Evolutionary conservation across 1,140 invertebrate species (phyloP).

Genomic region (Eurosta solidaginis): DNA sequence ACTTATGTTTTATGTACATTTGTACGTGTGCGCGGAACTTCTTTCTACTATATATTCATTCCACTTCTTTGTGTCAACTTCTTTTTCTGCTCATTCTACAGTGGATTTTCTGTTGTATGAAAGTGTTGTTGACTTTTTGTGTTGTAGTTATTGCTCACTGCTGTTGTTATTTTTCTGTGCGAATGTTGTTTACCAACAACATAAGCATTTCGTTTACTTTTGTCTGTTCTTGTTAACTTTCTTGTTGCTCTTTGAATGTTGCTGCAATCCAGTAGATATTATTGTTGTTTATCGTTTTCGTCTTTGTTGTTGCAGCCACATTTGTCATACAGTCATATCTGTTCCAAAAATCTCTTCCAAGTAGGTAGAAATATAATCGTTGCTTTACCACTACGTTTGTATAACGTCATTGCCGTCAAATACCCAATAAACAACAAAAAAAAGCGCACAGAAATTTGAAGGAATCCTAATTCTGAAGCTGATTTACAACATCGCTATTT

Average conservation of each 20-base stretch:
- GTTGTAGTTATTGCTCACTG: too few relatives aligned
- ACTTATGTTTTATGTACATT: too few relatives aligned
- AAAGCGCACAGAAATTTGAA: too few relatives aligned
- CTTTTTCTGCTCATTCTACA: too few relatives aligned
- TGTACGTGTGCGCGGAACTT: too few relatives aligned
- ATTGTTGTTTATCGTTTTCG: neutral
- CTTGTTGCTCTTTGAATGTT: neutral
- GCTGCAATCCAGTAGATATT: neutral
- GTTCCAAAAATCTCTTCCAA: neutral
- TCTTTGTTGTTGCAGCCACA: neutral
- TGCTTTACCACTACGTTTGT: neutral
- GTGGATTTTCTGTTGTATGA: too few relatives aligned
- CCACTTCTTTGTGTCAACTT: neutral
- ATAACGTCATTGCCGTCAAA: neutral
- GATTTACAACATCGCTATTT: too few relatives aligned
- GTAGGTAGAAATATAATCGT: neutral
- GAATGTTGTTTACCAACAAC: neutral
- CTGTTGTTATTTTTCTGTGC: neutral
- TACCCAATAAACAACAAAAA: too few relatives aligned
- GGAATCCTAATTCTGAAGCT: too few relatives aligned
- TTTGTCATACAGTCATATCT: slow-evolving; percentile 3
- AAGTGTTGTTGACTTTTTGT: too few relatives aligned
- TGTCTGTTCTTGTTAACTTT: neutral
- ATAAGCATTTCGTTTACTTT: neutral
- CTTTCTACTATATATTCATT: neutral